Conservation (phyloP, 2,797 vertebrate genomes). For the Cossypha dichroa region DNA sequence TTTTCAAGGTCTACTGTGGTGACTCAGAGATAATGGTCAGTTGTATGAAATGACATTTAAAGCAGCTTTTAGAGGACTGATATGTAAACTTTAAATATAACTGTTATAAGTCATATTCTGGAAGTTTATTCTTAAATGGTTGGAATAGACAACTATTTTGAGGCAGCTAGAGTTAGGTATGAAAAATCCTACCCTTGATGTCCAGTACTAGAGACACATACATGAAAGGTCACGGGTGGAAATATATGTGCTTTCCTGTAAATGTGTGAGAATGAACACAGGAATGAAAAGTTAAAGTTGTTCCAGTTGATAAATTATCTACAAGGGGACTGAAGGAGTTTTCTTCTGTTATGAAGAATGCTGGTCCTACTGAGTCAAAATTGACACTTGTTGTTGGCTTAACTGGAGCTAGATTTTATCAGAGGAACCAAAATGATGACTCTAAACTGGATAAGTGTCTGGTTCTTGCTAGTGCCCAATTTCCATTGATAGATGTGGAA, state of each 20-base stretch:
- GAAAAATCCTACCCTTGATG: neutral
- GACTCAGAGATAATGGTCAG: constrained; percentile 43
- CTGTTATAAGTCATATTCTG: neutral
- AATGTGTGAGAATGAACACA: neutral
- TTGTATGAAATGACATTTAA: constrained; percentile 11
- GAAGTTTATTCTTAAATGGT: neutral
- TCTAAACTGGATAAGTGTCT: neutral
- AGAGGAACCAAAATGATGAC: neutral
- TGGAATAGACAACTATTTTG: neutral
- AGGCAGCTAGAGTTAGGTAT: neutral
- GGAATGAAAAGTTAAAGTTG: neutral
- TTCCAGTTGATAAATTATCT: neutral
- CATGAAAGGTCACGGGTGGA: neutral
- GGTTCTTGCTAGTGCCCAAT: neutral
- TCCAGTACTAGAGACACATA: neutral
- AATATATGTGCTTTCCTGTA: neutral
- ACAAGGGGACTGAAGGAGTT: neutral
- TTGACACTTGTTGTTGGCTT: fast-evolving
- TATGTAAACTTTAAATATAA: neutral
- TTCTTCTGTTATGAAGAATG: neutral
- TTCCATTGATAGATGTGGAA: neutral
- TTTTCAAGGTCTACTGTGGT: neutral
- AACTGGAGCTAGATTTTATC: neutral
- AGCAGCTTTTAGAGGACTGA: neutral
- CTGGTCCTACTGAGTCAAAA: neutral